Evolutionary conservation across 2,888 invertebrate genomes (phyloP).

Genomic region (Pseudolycoriella hygida): DNA sequence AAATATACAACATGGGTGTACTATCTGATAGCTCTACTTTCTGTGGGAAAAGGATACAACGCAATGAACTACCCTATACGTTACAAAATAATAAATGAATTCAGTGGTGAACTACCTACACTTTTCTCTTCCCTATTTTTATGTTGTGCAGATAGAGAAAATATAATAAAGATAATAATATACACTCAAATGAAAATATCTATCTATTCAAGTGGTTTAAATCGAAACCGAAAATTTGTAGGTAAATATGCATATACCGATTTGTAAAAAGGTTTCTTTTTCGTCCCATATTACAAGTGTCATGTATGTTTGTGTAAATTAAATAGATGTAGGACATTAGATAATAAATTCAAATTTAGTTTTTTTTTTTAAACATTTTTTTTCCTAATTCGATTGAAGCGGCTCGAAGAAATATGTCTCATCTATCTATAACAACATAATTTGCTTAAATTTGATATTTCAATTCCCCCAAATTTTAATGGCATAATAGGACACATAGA

Average conservation of each 20-base stretch:
- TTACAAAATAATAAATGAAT: too few relatives aligned
- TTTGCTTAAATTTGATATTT: not conserved
- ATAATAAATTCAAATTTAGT: constrained; percentile 2
- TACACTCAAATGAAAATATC: too few relatives aligned
- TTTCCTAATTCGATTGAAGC: not conserved
- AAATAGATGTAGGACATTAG: not conserved
- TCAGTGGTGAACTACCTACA: too few relatives aligned
- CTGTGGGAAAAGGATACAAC: too few relatives aligned
- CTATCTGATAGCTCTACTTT: too few relatives aligned
- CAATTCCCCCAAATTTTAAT: not conserved
- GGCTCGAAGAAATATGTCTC: not conserved
- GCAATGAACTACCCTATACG: too few relatives aligned
- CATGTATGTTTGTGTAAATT: too few relatives aligned
- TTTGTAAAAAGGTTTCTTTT: not conserved
- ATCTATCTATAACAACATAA: not conserved
- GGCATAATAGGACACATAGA: too few relatives aligned
- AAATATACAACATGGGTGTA: too few relatives aligned
- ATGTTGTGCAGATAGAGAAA: too few relatives aligned
- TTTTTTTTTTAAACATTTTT: not conserved
- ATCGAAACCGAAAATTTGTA: constrained; percentile 2
- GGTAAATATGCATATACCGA: constrained; percentile 1
- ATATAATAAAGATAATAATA: not conserved
- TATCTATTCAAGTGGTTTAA: constrained; percentile 4
- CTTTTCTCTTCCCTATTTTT: too few relatives aligned
- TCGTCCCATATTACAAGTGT: not conserved